Conservation (phyloP, 2,888 invertebrate genomes). For the Eurytoma californica region DNA sequence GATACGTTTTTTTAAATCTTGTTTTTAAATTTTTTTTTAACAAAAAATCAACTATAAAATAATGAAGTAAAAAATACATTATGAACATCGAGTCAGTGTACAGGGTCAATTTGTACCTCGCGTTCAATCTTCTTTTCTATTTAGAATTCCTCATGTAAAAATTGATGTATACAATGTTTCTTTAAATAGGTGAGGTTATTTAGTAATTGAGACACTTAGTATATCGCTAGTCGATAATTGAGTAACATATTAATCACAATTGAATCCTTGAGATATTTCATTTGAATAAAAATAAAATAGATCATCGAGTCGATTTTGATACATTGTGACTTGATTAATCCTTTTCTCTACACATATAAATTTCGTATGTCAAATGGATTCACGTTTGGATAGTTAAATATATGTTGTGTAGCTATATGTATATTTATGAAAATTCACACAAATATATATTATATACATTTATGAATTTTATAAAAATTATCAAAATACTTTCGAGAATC, state of each 20-base stretch:
- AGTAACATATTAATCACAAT: constrained; percentile 44
- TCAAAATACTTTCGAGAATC: constrained; percentile 57
- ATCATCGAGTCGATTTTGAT: constrained; percentile 38
- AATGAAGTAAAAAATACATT: constrained; percentile 50
- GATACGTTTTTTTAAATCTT: constrained; percentile 32
- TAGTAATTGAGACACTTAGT: constrained; percentile 41
- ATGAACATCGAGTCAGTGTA: constrained; percentile 34
- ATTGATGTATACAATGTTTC: constrained; percentile 16
- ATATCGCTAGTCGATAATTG: constrained; percentile 33
- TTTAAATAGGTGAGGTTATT: constrained; percentile 14
- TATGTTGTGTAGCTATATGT: constrained; percentile 31
- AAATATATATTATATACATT: constrained; percentile 46
- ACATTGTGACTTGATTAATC: constrained; percentile 38
- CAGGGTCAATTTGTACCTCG: constrained; percentile 25
- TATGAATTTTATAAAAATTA: constrained; percentile 57
- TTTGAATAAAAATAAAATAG: constrained; percentile 30
- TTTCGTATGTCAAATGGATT: constrained; percentile 42
- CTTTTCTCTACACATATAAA: constrained; percentile 45
- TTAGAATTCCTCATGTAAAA: constrained; percentile 41
- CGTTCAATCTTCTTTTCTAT: constrained; percentile 41
- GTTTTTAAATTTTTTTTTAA: constrained; percentile 26
- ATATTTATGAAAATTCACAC: constrained; percentile 52
- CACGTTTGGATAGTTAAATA: constrained; percentile 46
- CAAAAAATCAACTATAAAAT: constrained; percentile 50
- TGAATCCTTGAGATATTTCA: constrained; percentile 32